Conservation (phyloP, 35 echinoderm and acorn worm genomes). For the Heliocidaris erythrogramma region DNA sequence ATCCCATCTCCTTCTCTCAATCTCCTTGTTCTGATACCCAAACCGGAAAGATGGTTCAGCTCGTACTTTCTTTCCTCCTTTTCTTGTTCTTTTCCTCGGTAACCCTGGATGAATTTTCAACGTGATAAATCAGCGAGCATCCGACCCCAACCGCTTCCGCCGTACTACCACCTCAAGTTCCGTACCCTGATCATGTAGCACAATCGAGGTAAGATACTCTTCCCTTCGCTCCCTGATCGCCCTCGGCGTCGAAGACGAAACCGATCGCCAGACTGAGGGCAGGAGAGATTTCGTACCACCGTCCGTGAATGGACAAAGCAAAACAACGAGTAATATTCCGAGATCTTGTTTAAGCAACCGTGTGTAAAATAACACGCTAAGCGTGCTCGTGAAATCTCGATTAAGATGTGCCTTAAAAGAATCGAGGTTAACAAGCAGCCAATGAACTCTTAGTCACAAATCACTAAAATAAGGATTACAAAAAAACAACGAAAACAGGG, state of each 20-base stretch:
- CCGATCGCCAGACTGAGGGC: not conserved
- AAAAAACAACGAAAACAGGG: too few relatives aligned
- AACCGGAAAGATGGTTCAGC: not conserved
- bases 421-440: not conserved
- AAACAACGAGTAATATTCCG: not conserved
- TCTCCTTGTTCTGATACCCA: not conserved
- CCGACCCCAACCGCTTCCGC: not conserved
- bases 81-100: not conserved
- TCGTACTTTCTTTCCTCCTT: not conserved
- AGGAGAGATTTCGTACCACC: not conserved
- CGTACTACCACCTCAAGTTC: not conserved
- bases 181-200: not conserved
- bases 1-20: not conserved
- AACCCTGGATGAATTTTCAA: not conserved
- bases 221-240: not conserved
- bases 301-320: not conserved
- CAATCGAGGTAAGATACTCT: not conserved
- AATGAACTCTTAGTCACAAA: not conserved
- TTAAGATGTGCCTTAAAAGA: not conserved
- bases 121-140: not conserved
- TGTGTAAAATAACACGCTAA: not conserved
- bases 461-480: too few relatives aligned
- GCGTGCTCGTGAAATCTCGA: not conserved
- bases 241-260: not conserved
- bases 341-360: not conserved